Conservation (phyloP, 2,888 invertebrate species). For the Hydrotaea cyrtoneurina region DNA sequence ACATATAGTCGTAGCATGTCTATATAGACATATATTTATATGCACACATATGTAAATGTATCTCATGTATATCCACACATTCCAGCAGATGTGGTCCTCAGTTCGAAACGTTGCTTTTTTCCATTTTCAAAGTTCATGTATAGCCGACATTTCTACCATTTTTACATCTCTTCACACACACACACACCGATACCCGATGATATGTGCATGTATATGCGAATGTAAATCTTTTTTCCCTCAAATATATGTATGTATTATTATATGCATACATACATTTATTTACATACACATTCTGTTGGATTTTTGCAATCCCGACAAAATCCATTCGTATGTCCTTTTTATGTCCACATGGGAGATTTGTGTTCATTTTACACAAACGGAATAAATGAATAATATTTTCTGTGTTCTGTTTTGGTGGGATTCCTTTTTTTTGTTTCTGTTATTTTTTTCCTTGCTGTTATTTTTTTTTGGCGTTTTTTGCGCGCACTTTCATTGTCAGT, state of each 20-base stretch:
- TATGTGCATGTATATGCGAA: background rate
- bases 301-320: slow-evolving; percentile 66
- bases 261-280: slow-evolving; percentile 6
- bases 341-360: slow-evolving; percentile 79
- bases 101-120: slow-evolving; percentile 14
- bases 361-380: slow-evolving; percentile 77
- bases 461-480: slow-evolving; percentile 10
- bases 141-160: background rate
- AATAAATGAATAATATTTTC: slow-evolving; percentile 76
- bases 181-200: background rate
- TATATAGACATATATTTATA: slow-evolving; percentile 9
- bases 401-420: slow-evolving; percentile 60
- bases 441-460: too few species aligned
- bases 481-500: background rate
- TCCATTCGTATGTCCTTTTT: slow-evolving; percentile 67
- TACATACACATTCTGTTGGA: slow-evolving; percentile 54
- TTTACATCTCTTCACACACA: slow-evolving; percentile 3
- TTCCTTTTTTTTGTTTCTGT: slow-evolving; percentile 39
- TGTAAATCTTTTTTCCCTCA: slow-evolving; percentile 52
- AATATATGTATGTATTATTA: too few species aligned
- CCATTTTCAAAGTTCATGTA: slow-evolving; percentile 1
- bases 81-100: slow-evolving; percentile 7
- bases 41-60: background rate
- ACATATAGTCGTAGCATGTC: slow-evolving; percentile 4
- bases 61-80: background rate